Conservation (phyloP, 1,140 invertebrate species). For the Drosophila obscura region DNA sequence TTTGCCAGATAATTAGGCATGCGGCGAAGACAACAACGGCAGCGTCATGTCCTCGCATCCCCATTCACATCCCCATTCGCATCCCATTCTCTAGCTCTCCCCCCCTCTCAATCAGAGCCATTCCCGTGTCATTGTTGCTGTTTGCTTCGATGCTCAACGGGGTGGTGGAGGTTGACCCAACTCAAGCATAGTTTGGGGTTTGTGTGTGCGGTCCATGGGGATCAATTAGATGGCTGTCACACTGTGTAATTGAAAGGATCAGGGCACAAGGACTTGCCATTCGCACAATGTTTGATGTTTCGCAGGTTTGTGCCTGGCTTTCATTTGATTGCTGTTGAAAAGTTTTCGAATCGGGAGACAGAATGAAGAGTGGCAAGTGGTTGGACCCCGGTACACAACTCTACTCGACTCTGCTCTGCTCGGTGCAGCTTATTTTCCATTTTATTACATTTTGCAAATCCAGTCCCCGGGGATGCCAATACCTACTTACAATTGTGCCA, state of each 20-base stretch:
- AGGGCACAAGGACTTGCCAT: constrained; percentile 31
- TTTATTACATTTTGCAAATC: constrained; percentile 61
- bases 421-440: constrained; percentile 70
- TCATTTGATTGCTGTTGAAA: constrained; percentile 73
- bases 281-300: constrained; percentile 15
- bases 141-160: constrained; percentile 54
- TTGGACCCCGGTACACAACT: neutral
- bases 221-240: constrained; percentile 81
- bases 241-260: constrained; percentile 82
- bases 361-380: constrained; percentile 62
- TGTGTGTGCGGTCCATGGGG: constrained; percentile 63
- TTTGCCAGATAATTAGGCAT: constrained; percentile 81
- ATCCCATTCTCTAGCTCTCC: neutral
- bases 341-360: constrained; percentile 28
- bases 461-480: constrained; percentile 8
- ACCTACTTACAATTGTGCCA: constrained; percentile 5
- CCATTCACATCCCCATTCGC: neutral
- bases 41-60: constrained; percentile 16
- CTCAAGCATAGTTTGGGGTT: constrained; percentile 66
- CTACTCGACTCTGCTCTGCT: too few relatives aligned
- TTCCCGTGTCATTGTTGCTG: constrained; percentile 69
- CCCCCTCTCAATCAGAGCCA: constrained; percentile 27
- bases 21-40: constrained; percentile 55
- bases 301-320: constrained; percentile 26
- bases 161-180: constrained; percentile 59